Evolutionary conservation across 2,113 vertebrate genomes (phyloP), one percentile per base, ranked within the genome.

Genomic region (Heptranchias perlo): DNA sequence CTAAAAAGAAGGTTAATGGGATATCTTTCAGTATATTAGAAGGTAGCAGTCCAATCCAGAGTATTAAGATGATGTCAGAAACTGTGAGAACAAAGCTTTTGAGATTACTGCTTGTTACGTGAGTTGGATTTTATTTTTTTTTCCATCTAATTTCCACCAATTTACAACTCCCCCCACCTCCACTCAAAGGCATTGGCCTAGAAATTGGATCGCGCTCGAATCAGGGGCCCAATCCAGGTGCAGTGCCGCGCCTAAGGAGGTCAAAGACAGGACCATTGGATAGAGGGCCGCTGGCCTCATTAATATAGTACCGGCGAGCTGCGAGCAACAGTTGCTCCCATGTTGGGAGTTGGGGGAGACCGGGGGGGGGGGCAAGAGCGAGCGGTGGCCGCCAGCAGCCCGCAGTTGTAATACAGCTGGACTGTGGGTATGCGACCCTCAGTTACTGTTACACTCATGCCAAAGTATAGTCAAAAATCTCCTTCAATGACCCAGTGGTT

Each of bases 1-100:
- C 58, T 62, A 93, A 62, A 58, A 21, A 39, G 89, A n/a, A 93
- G 89, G 89, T 93, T 93, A 93, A 93, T 93, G 61, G 89, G 89
- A 93, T 93, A 93, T 62, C 89, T 62, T 93, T 93, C 89, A 62
- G 89, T 39, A 39, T 62, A 93, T 93, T 93, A 64, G 89, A 3
- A 14, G 16, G 58, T 58, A 92, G n/a, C 89, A 93, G 58, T 14
- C 89, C 18, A 39, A 93, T 21, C 89, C 58, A 23, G 35, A 93
- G 89, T 39, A 62, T 23, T 61, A 93, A 93, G 61, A 61, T 62
- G 58, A 93, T 62, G 58, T 61, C 35, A 93, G 58, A 62, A 62
- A 64, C n/a, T 21, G 23, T 52, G 58, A 93, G 58, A 64, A 93
- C 89, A 93, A 93, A 39, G 58, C 58, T 93, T 64, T n/a, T 6